Conservation (phyloP, 2,113 vertebrate genomes). For the Rhinogobius similis region DNA sequence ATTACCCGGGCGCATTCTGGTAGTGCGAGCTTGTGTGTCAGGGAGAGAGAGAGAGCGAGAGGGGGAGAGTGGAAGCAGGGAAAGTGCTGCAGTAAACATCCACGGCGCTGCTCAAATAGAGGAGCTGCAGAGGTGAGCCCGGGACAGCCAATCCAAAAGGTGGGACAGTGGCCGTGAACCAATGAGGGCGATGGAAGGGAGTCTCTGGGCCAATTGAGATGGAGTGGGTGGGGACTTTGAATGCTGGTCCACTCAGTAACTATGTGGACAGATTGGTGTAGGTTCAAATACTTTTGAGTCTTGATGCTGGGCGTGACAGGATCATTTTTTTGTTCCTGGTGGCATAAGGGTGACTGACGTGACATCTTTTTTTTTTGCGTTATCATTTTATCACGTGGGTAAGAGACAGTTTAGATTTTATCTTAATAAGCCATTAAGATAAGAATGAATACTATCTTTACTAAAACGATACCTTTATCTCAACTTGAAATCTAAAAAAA, state of each 20-base stretch:
- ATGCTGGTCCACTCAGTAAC: constrained; percentile 41
- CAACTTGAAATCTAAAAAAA: too few relatives aligned
- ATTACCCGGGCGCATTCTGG: constrained; percentile 76
- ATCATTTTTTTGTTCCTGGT: too few relatives aligned
- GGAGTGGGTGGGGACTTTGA: constrained; percentile 34
- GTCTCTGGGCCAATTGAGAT: constrained; percentile 37
- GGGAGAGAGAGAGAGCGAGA: neutral
- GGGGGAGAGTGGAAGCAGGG: constrained; percentile 54
- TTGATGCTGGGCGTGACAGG: too few relatives aligned
- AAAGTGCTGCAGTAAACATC: constrained; percentile 85
- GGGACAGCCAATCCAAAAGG: constrained; percentile 44
- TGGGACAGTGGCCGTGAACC: constrained; percentile 25
- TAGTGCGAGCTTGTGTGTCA: constrained; percentile 14
- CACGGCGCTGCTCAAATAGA: constrained; percentile 77
- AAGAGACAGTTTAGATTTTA: too few relatives aligned
- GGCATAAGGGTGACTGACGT: too few relatives aligned
- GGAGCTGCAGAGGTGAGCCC: constrained; percentile 68
- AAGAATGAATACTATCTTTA: too few relatives aligned
- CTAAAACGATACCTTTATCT: too few relatives aligned
- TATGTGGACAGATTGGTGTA: constrained; percentile 30
- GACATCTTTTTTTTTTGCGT: too few relatives aligned
- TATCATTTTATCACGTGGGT: too few relatives aligned
- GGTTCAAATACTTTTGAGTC: neutral
- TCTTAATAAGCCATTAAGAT: too few relatives aligned
- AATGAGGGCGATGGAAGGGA: constrained; percentile 31